Evolutionary conservation across 1,140 invertebrate species (phyloP), one percentile per base, ranked within the genome.

Genomic region (Ceratosolen fusciceps): DNA sequence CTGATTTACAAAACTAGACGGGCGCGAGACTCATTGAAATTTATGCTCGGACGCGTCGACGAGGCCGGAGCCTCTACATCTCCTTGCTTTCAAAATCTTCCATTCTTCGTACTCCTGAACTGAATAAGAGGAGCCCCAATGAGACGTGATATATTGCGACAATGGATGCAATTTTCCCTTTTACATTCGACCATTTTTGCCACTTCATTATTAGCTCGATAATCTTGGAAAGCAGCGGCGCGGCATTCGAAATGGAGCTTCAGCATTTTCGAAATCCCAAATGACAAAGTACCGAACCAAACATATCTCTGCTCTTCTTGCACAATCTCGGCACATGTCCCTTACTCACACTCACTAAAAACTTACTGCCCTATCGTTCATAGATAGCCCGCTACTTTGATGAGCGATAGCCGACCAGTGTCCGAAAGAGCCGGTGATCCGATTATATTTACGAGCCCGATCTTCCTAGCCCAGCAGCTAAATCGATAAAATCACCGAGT

Each of bases 1-100:
- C 39, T 68, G 67, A 47, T 71, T 52, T 71, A 52, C 16, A 52
- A 71, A 71, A 54, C 68, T 71, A 71, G 68, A 71, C 24, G 26
- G 26, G 68, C 68, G 54, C 68, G 43, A 31, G 68, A 7, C 24
- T 29, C 24, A 9, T 54, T 19, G 26, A 54, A 52, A 54, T 54
- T 52, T 52, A 71, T 49, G 47, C 29, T 21, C 14, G 5, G 7
- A 1, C 39, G 43, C 26, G 43, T 49, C 31, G 34, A 31, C 26
- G 16, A n/a, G 58, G 29, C 29, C 34, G 5, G 10, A 16, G 7
- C 49, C 19, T 5, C 56, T 16, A 43, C n/a, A n/a, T 8, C 60
- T 37, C 31, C 16, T 37, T 37, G 26, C 31, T 65, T 37, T 65
- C 60, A 21, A 37, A 37, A 37, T 34, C 31, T 65, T 3, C 58